Base-by-base conservation (phyloP, 2,797 vertebrate species). In the Clarias pachynema region DNA sequence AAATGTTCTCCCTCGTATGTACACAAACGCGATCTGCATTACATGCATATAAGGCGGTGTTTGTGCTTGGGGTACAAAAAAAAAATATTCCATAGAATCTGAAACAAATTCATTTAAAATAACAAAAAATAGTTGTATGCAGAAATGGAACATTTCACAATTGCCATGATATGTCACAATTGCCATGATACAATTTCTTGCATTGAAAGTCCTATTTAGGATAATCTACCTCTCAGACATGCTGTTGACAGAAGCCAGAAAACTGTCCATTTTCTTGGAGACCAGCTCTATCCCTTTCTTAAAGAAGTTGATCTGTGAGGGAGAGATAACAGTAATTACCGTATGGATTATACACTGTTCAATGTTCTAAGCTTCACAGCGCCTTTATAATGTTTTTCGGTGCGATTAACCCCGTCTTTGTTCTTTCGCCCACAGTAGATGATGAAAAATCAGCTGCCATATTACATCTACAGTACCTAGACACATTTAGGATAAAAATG, bases 211-310 rank as follows among this genome's bases (percentile, higher is more conserved):
- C 20, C 26, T 40, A 18, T 29, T 40, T 29, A n/a, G 53, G 16
- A 63, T 0, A 1, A 56, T 80, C 91, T 96, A 99, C 98, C 95
- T 97, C 83, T 97, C 96, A 68, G 96, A 96, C 97, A 98, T 98
- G 91, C 91, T 95, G 63, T 95, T 94, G 70, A 97, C 95, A 0
- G 97, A 97, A 15, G 95, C 92, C 68, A 99, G 94, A 89, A 98
- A 98, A 90, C 62, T 93, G 89, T 98, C 97, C 97, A 98, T 96
- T 88, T 95, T 97, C 93, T 96, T 97, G 49, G 98, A 97, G 93
- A 99, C 97, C 94, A 97, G 94, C 89, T 98, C 97, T 60, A 97
- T 95, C 89, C 98, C 97, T 92, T 97, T 99, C 95, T 98, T 98
- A 91, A 97, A 97, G 93, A 98, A 99, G 91, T 93, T 93, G 85